These are phyloP conservation scores for Ophiothrix spiculata DNA, from an alignment of 35 echinoderm and acorn worm species.

Conservation along the genomic window DNA sequence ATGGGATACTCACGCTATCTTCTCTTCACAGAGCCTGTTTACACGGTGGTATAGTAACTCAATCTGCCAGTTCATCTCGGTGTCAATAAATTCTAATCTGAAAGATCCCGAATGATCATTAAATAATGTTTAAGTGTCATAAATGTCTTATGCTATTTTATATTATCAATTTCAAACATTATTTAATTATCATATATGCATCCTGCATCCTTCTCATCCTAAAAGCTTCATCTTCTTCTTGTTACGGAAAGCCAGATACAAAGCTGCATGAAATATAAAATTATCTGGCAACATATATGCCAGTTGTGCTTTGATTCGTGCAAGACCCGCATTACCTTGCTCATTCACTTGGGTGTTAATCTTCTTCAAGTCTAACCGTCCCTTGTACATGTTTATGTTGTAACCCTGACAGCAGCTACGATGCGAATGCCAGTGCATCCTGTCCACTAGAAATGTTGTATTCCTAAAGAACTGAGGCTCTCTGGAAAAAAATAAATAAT, in stretches of 20 bases:
- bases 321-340: neutral
- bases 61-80: too few species aligned
- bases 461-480: neutral
- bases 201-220: too few species aligned
- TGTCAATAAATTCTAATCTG: too few species aligned
- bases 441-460: neutral
- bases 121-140: too few species aligned
- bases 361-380: neutral
- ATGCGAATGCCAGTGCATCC: neutral
- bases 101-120: too few species aligned
- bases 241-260: neutral
- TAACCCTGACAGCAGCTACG: neutral
- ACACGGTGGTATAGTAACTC: too few species aligned
- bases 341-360: neutral
- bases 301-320: neutral
- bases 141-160: too few species aligned
- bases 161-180: too few species aligned
- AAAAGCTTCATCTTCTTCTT: too few species aligned
- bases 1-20: too few species aligned
- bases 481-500: neutral
- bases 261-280: neutral
- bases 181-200: too few species aligned
- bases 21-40: too few species aligned
- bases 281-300: neutral
- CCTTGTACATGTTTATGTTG: neutral